Evolutionary conservation across 2,113 vertebrate genomes (phyloP), one percentile per base, ranked within the genome.

Genomic region (Gavialis gangeticus): DNA sequence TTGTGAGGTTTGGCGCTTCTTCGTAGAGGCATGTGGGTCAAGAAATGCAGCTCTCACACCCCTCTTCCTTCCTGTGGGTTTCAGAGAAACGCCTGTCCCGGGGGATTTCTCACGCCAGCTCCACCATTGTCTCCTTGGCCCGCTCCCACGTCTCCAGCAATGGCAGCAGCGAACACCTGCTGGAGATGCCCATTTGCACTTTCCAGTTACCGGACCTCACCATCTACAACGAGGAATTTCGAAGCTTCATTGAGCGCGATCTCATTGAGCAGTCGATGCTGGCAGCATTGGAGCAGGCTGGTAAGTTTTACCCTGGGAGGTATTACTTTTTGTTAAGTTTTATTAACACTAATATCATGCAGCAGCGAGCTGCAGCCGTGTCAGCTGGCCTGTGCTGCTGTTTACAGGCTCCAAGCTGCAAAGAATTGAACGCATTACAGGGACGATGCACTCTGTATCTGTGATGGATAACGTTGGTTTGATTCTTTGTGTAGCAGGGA

Each of bases 261-360:
- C 99, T 99, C 17, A 99, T 99, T 3, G 99, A 99, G 95, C 99
- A 99, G 98, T 99, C 99, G 3, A 99, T 99, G 99, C 98, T 99
- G 98, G 98, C 99, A 79, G 99, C 99, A 0, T 92, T 99, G 98
- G 99, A 99, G 91, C 99, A 99, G n/a, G 99, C 99, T 0, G 99
- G 99, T 99, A 79, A 97, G 98, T 71, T n/a, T 8, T 2, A 37
- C 22, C 30, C 58, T 10, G 30, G 12, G 60, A 4, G 28, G 64
- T 12, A 7, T 3, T 27, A 28, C 3, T 10, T 19, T 63, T 30
- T 7, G 46, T 46, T 46, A 46, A 46, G 46, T 46, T 27, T 13
- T 15, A 8, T 55, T n/a, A 3, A 0, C 4, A 12, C 30, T 5
- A 1, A 25, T 3, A 1, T 2, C 6, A 5, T 15, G 7, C 81